Percentiles rank a stretch among this genome's conserved stretches.
Evolutionary conservation across 2,113 vertebrate genomes (phyloP).

Genomic region (Carassius gibelio): DNA sequence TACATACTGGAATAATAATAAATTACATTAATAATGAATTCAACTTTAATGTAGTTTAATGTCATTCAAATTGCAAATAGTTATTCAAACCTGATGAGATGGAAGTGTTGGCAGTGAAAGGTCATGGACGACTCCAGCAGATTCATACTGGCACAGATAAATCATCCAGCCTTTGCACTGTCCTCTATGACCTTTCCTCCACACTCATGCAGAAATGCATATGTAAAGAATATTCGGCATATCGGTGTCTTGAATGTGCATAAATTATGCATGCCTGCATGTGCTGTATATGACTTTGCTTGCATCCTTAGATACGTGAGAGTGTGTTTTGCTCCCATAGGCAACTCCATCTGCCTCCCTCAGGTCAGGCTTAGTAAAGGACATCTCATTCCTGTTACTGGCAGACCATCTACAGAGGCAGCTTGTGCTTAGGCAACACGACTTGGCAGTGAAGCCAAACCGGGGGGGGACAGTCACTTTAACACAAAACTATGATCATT

Average conservation of each 20-base stretch:
- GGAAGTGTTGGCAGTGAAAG: neutral
- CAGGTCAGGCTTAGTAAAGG: constrained; percentile 61
- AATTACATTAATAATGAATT: neutral
- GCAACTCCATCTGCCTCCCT: constrained; percentile 68
- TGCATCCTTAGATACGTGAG: constrained; percentile 12
- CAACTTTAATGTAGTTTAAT: neutral
- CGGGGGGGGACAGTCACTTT: neutral
- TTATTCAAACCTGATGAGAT: neutral
- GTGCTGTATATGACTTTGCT: constrained; percentile 16
- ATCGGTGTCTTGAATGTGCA: neutral
- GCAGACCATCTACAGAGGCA: constrained; percentile 32
- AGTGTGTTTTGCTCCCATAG: constrained; percentile 52
- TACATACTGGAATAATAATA: neutral
- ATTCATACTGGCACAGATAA: constrained; percentile 6
- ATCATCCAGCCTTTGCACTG: neutral
- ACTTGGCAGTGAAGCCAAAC: constrained; percentile 34
- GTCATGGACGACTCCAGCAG: neutral
- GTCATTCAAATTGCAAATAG: neutral
- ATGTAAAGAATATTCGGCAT: neutral
- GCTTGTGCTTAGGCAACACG: constrained; percentile 44
- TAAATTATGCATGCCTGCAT: neutral
- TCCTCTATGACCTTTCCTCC: neutral
- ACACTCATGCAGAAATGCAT: constrained; percentile 3
- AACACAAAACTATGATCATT: constrained; percentile 21
- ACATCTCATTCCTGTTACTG: constrained; percentile 30